phyloP scores from a whole-genome alignment of 2,113 vertebrate species.

The Esox niger region DNA sequence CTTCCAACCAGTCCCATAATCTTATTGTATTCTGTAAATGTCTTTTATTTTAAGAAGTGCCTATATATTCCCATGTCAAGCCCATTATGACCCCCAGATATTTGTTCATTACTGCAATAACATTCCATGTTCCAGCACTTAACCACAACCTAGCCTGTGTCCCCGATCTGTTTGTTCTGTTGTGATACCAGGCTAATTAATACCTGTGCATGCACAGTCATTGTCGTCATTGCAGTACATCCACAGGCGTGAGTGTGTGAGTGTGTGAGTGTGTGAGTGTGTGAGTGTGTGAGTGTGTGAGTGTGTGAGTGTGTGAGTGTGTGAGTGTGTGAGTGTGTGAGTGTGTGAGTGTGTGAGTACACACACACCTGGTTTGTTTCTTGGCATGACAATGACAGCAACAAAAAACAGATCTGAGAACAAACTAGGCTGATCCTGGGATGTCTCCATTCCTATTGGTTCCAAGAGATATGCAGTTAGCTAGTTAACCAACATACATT shows the following conservation, averaged over 20 bases:
- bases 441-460: neutral
- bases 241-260: too few relatives aligned
- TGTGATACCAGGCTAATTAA: neutral
- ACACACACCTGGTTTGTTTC: too few relatives aligned
- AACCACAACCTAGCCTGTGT: neutral
- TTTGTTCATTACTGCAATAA: constrained; percentile 49
- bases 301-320: too few relatives aligned
- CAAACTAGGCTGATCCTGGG: constrained; percentile 9
- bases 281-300: too few relatives aligned
- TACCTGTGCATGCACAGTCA: constrained; percentile 22
- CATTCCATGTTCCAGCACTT: constrained; percentile 53
- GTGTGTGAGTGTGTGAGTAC: too few relatives aligned
- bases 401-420: too few relatives aligned
- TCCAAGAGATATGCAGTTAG: constrained; percentile 15
- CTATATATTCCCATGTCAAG: constrained; percentile 68
- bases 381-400: too few relatives aligned
- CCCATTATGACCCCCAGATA: constrained; percentile 30
- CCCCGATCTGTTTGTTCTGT: too few relatives aligned
- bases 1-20: constrained; percentile 22
- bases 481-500: constrained; percentile 18
- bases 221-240: constrained; percentile 38
- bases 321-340: too few relatives aligned
- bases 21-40: constrained; percentile 41
- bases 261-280: too few relatives aligned
- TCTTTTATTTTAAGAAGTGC: constrained; percentile 74